phyloP scores from a whole-genome alignment of 1,140 invertebrate genomes.

The Schmidtea mediterranea region DNA sequence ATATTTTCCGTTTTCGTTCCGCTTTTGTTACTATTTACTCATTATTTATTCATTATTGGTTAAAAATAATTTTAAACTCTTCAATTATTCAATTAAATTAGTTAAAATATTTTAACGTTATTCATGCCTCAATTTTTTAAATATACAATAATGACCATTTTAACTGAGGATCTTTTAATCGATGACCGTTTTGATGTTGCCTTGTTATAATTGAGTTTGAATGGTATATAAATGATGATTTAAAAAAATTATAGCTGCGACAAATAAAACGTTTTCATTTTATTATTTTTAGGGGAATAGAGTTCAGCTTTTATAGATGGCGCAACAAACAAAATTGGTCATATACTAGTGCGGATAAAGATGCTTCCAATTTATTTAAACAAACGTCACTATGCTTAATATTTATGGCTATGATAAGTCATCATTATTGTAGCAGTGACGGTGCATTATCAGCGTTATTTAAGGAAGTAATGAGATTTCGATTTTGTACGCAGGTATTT shows the following conservation, averaged over 20 bases:
- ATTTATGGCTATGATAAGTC: neutral
- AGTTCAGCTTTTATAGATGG: neutral
- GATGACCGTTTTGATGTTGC: too few relatives aligned
- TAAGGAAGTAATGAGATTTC: conserved; percentile 37
- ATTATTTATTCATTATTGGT: too few relatives aligned
- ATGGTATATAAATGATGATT: neutral
- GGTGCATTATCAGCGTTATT: neutral
- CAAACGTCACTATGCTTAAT: neutral
- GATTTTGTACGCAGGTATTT: conserved; percentile 52
- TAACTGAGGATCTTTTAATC: too few relatives aligned
- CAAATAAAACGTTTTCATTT: neutral
- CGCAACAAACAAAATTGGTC: neutral
- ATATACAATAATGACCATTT: too few relatives aligned
- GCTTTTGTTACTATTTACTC: too few relatives aligned
- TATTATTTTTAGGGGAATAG: neutral
- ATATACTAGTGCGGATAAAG: conserved; percentile 1
- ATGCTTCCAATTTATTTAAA: conserved; percentile 5
- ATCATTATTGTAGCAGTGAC: neutral
- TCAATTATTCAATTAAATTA: too few relatives aligned
- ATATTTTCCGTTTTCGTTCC: too few relatives aligned
- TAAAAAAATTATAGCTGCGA: neutral
- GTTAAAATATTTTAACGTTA: too few relatives aligned
- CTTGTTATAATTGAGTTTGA: neutral
- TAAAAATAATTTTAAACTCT: too few relatives aligned
- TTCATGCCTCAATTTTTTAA: too few relatives aligned